Evolutionary conservation across 2,797 vertebrate species (phyloP), one percentile per base, ranked within the genome.

Genomic region (Passerculus sandwichensis): DNA sequence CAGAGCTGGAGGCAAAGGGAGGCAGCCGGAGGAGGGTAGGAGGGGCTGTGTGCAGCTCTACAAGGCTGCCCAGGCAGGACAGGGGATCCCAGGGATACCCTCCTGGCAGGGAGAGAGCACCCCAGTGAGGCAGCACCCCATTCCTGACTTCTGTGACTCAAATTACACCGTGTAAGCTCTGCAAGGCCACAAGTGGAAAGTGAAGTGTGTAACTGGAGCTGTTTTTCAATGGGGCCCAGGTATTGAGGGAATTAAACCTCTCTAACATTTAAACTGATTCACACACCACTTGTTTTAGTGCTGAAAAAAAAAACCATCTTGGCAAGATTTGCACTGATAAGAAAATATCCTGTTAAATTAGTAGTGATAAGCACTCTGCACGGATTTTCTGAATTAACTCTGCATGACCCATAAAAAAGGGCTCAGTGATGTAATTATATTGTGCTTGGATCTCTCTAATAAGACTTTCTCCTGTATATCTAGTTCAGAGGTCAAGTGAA

Each of bases 361-460:
- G 36, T 76, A 56, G 47, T 66, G 78, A 88, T 89, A 91, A 93
- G 50, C 20, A 15, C 36, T 36, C 51, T 61, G 50, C 47, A 59
- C 59, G 59, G 73, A 61, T 93, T 85, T 91, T 80, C 65, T 77
- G 69, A 89, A 88, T 95, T 85, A 74, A 71, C n/a, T 80, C 75
- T 65, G 32, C 17, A 17, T 65, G 66, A 78, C 73, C 53, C 65
- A 18, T 65, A 71, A n/a, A 53, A 77, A 66, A 44, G 1, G 62
- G 44, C 73, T 93, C 59, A 27, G 26, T 19, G 19, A 34, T 47
- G 13, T 22, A 76, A 95, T 59, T 67, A 17, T 22, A 40, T 65
- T 15, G 0, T 18, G 9, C 21, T 74, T 79, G 71, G 56, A 56
- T 85, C 36, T 71, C 76, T 50, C 45, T 69, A 66, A 45, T 71